Base-by-base conservation (phyloP, 2,888 invertebrate genomes). In the Cephonodes hylas region DNA sequence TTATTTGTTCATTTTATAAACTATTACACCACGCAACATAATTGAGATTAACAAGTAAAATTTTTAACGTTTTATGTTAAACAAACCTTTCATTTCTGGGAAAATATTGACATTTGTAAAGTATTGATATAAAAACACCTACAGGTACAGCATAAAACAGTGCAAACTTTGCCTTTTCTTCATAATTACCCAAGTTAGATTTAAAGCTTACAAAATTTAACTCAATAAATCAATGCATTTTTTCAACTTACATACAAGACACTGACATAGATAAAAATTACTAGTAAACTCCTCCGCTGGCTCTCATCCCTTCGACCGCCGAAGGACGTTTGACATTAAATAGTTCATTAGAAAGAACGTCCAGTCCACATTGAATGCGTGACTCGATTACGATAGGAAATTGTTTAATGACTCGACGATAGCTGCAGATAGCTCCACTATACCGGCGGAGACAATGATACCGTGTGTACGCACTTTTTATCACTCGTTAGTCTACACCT, bases 291-390 rank as follows among this genome's bases (percentile, higher is more conserved):
- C 58, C 63, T 63, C 45, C 84, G 85, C 85, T 75, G 7, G 46
- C 66, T 64, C 76, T 66, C 62, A 18, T 80, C 1, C 4, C 61
- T 80, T 74, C 18, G 2, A 13, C 18, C 20, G 10, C 0, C 13
- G 42, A 23, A 63, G 74, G 70, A 70, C 77, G 74, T 85, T 89
- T 90, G 90, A 91, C 91, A 90, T 86, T 85, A 89, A 86, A 83
- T 80, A 77, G 83, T 86, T 89, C 87, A 89, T 91, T 90, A 90
- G 84, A 89, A 89, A 87, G 88, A 89, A 79, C 83, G 77, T 76
- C 82, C 86, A 83, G 81, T 84, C 79, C 79, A 72, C 84, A 83
- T 85, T 80, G 76, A 80, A 84, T 86, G 91, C 91, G 91, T 90
- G 91, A 91, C 84, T 91, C 82, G 84, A 89, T 89, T 80, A 83